Evolutionary conservation across 2,888 invertebrate genomes (phyloP).

Genomic region (Megamerina dolium): DNA sequence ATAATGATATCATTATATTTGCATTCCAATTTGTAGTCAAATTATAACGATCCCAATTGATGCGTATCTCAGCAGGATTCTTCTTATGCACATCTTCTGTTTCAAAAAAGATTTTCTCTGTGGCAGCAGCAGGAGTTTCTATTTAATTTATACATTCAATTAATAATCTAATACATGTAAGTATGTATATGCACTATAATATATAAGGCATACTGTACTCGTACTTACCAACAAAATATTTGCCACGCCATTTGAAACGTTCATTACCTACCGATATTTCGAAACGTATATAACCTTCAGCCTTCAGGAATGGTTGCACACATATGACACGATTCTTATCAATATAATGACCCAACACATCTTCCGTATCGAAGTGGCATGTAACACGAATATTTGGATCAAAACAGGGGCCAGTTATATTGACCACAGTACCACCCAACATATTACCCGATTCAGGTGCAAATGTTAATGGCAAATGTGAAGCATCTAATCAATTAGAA

Average conservation of each 20-base stretch:
- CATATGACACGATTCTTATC: slow-evolving; percentile 82
- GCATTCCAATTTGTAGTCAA: slow-evolving; percentile 75
- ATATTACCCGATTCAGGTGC: slow-evolving; percentile 96
- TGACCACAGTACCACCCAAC: slow-evolving; percentile 94
- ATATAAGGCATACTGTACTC: no score
- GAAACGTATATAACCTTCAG: slow-evolving; percentile 82
- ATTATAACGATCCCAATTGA: slow-evolving; percentile 80
- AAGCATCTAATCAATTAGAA: slow-evolving; percentile 54
- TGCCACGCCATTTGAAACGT: slow-evolving; percentile 82
- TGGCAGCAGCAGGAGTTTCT: slow-evolving; percentile 85
- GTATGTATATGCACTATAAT: neutral
- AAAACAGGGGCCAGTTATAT: slow-evolving; percentile 95
- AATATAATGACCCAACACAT: slow-evolving; percentile 70
- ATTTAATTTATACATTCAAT: slow-evolving; percentile 30
- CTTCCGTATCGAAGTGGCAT: slow-evolving; percentile 78
- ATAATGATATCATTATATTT: slow-evolving; percentile 73
- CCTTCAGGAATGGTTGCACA: slow-evolving; percentile 78
- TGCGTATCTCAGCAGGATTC: slow-evolving; percentile 66
- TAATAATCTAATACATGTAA: neutral
- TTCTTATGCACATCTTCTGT: slow-evolving; percentile 67
- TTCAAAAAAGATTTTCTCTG: slow-evolving; percentile 78
- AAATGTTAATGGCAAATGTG: slow-evolving; percentile 75
- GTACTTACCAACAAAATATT: slow-evolving; percentile 79
- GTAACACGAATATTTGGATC: slow-evolving; percentile 66
- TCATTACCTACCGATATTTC: slow-evolving; percentile 79